Evolutionary conservation across 2,797 vertebrate genomes (phyloP).

Genomic region (Streptopelia turtur): DNA sequence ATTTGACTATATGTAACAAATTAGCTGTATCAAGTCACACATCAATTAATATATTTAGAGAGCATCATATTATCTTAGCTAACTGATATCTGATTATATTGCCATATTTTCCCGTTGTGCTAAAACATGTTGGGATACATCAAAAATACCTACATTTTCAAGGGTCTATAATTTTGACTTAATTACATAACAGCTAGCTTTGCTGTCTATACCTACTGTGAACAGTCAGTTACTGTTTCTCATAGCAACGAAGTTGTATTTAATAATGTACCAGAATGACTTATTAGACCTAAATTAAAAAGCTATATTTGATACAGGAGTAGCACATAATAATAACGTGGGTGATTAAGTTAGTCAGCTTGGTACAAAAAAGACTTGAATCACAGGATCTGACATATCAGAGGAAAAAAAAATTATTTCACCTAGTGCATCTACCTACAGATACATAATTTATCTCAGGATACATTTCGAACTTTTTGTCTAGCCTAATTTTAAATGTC

Average conservation of each 20-base stretch:
- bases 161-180: conserved; percentile 60
- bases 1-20: conserved; percentile 48
- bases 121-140: conserved; percentile 19
- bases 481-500: conserved; percentile 21
- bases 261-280: conserved; percentile 54
- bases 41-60: conserved; percentile 58
- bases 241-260: conserved; percentile 69
- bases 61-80: conserved; percentile 35
- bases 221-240: conserved; percentile 54
- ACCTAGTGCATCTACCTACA: not conserved
- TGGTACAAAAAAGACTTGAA: not conserved
- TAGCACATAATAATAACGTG: conserved; percentile 34
- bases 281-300: conserved; percentile 58
- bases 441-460: conserved; percentile 15
- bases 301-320: conserved; percentile 14
- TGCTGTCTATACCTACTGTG: conserved; percentile 19
- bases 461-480: not conserved
- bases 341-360: conserved; percentile 42
- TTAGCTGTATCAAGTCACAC: conserved; percentile 16
- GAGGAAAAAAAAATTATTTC: conserved; percentile 9
- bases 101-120: conserved; percentile 10
- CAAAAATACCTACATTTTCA: conserved; percentile 46
- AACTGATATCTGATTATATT: conserved; percentile 52
- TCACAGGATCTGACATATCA: not conserved
- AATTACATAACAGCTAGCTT: conserved; percentile 62